Base-by-base conservation (phyloP, 1,140 invertebrate genomes). In the Cotesia glomerata region DNA sequence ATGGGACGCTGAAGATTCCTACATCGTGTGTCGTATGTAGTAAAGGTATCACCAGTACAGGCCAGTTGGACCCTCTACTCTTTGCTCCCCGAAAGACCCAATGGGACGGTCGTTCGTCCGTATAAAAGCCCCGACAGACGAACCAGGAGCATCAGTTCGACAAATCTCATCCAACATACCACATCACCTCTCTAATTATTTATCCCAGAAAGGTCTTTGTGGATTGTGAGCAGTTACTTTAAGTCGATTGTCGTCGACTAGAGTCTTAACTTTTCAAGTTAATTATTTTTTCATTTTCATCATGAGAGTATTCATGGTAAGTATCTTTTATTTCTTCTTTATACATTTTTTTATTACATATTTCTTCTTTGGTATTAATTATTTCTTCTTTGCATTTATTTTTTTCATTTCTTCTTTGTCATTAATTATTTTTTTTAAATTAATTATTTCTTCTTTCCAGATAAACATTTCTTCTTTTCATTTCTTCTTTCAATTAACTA, bases 231-330 rank as follows among this genome's bases (percentile, higher is more conserved):
- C 26, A 26, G 26, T 26, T 26, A 26, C 26, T 26, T 26, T 26
- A 26, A 26, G 26, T 9, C 35, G 14, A 49, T n/a, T 16, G 34
- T n/a, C n/a, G 39, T 35, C 32, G n/a, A 58, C 26, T 14, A n/a
- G 14, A 39, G 18, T 16, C 45, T 8, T 16, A 45, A 16, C 49
- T 52, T 45, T 13, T 32, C 32, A 13, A 65, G 67, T 14, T 36
- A 56, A 14, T 61, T 59, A 69, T 39, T 36, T 71, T 34, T 61
- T 70, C 16, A 73, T 64, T 59, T 66, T 58, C 70, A 70, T 81
- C 85, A 87, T 87, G 86, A 87, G 86, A 84, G 85, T 84, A 87
- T 87, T 87, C 83, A 81, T 87, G 85, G 86, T 87, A 82, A 87
- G 85, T 86, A 80, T 74, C 0, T 18, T 18, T 8, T 32, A 18